Evolutionary conservation across 2,797 vertebrate species (phyloP), one percentile per base, ranked within the genome.

Genomic region (Pseudotriccus pelzelni): DNA sequence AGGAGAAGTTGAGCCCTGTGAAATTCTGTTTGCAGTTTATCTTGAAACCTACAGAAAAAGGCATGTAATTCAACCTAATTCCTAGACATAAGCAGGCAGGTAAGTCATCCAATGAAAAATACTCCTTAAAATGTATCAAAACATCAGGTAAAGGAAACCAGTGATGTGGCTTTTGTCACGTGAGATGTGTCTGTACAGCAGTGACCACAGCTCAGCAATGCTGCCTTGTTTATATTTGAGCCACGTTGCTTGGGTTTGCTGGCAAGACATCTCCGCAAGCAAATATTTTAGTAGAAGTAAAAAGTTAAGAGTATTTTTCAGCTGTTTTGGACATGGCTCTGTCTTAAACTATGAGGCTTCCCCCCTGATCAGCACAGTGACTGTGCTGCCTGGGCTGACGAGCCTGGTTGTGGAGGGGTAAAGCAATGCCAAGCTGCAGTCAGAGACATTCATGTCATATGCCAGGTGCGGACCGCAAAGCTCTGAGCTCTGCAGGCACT

Each of bases 401-500:
- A 15, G 16, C 41, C 22, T 44, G 41, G n/a, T 44, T 37, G 22
- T 5, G 15, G 14, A 32, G 6, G 8, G 7, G 12, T 69, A 69
- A 58, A 69, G n/a, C 49, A 24, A 19, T 4, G 4, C 41, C 16
- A 10, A 63, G 55, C 43, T 37, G 34, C 30, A 37, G 34, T 66
- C 12, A 7, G 4, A 56, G 69, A 43, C 25, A 9, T 49, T 8
- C 2, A 1, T 13, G 22, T 12, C 41, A 44, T 1, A 1, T 53
- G 44, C 30, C 34, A n/a, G 21, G 19, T 14, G 17, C 9, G 46
- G 79, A 53, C 23, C 20, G 24, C 36, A 39, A 22, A 73, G 49
- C 47, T 74, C 86, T 66, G 62, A 92, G 44, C 41, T 52, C 82
- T 73, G 84, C 79, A 89, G 68, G 24, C 50, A 16, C 21, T 73